Evolutionary conservation across 2,113 vertebrate species (phyloP).

Genomic region (Phyllopteryx taeniolatus): DNA sequence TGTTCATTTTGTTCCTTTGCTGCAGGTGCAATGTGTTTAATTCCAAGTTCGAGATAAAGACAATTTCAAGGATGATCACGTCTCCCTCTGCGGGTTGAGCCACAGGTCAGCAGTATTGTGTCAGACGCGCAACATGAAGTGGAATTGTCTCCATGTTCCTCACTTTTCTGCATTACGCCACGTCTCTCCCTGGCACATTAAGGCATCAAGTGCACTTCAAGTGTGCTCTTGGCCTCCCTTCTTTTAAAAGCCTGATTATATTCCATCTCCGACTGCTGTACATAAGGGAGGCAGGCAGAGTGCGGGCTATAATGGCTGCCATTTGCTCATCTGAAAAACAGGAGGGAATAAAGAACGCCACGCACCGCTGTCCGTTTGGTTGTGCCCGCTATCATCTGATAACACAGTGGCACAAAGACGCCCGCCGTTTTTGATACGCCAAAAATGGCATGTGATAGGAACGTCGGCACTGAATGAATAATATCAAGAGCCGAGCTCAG

Average conservation of each 20-base stretch:
- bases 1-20: slow-evolving; percentile 58
- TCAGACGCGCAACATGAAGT: slow-evolving; percentile 18
- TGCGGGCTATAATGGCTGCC: slow-evolving; percentile 64
- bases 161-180: slow-evolving; percentile 9
- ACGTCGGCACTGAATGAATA: slow-evolving; percentile 47
- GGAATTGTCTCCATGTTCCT: slow-evolving; percentile 1
- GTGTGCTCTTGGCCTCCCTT: slow-evolving; percentile 40
- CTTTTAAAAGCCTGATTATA: slow-evolving; percentile 61
- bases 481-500: slow-evolving; percentile 46
- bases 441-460: background rate
- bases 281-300: slow-evolving; percentile 32
- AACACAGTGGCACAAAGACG: slow-evolving; percentile 38
- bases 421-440: slow-evolving; percentile 56
- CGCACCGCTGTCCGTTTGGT: slow-evolving; percentile 54
- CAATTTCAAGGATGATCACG: slow-evolving; percentile 62
- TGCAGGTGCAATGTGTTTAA: slow-evolving; percentile 68
- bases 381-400: slow-evolving; percentile 64
- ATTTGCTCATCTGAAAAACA: slow-evolving; percentile 65
- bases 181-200: slow-evolving; percentile 44
- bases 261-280: slow-evolving; percentile 52
- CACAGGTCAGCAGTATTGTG: slow-evolving; percentile 26
- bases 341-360: slow-evolving; percentile 56
- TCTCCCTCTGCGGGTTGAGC: slow-evolving; percentile 47
- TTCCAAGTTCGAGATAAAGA: slow-evolving; percentile 57
- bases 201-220: slow-evolving; percentile 40